These are phyloP conservation scores for Acanthosepion pharaonis DNA, from an alignment of 2,888 invertebrate species.

Conservation along the genomic window DNA sequence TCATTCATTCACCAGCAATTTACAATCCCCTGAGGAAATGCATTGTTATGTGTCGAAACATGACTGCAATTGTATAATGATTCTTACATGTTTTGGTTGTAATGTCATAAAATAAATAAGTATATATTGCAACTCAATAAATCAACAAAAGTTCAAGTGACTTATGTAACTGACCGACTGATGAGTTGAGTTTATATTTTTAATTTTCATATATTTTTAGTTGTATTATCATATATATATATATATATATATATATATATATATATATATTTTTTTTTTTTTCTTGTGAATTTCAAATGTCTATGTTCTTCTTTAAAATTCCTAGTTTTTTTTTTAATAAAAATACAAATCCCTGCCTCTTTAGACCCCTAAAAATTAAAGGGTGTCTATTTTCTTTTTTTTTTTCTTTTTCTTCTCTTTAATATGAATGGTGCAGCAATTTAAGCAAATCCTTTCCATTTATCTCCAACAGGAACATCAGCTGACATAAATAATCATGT, in stretches of 20 bases:
- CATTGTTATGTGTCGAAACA: too few species aligned
- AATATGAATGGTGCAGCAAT: not conserved
- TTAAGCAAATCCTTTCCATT: conserved; percentile 33
- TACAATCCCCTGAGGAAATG: too few species aligned
- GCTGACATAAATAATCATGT: not conserved
- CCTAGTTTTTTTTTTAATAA: not conserved
- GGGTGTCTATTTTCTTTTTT: not conserved
- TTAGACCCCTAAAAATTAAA: not conserved
- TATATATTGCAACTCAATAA: too few species aligned
- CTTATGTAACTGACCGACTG: too few species aligned
- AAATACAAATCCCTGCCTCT: not conserved
- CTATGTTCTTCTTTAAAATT: not conserved
- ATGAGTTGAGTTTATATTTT: too few species aligned
- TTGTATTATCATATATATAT: not conserved
- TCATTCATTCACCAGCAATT: too few species aligned
- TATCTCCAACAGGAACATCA: conserved; percentile 23
- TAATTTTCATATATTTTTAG: too few species aligned
- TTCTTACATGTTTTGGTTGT: too few species aligned
- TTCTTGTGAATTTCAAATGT: not conserved
- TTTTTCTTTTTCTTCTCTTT: not conserved
- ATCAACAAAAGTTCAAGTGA: too few species aligned
- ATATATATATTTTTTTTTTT: not conserved
- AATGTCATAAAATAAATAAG: too few species aligned
- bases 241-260: conserved; percentile 22
- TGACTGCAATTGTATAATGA: too few species aligned